Percentiles rank a stretch among this genome's conserved stretches.
These are phyloP conservation scores for Mohoua ochrocephala DNA, from an alignment of 2,113 vertebrate species.

Conservation along the genomic window DNA sequence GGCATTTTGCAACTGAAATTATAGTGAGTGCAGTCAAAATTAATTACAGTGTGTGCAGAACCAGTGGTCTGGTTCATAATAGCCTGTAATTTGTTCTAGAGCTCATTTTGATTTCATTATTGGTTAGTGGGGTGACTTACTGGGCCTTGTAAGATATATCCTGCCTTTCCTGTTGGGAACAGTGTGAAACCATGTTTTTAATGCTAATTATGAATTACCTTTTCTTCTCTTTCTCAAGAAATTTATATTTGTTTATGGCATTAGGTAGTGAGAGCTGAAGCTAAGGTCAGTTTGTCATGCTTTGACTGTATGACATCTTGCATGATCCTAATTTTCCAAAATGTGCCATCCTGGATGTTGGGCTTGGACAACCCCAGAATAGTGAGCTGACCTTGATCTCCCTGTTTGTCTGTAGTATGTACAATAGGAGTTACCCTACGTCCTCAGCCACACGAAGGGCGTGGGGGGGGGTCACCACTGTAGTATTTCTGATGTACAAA, in stretches of 20 bases:
- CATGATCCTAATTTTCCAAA: not conserved
- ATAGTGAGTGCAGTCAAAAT: constrained; percentile 72
- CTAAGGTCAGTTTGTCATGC: not conserved
- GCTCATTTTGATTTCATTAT: not conserved
- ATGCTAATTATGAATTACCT: not conserved
- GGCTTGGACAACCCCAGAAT: not conserved
- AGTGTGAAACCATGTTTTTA: not conserved
- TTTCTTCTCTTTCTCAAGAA: not conserved
- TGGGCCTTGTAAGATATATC: not conserved
- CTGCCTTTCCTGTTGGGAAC: not conserved
- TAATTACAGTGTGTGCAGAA: not conserved
- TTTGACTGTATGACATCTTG: not conserved
- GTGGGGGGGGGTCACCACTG: rapidly evolving
- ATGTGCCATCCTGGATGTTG: not conserved
- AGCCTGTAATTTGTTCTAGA: not conserved
- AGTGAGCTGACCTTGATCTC: not conserved
- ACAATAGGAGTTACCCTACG: not conserved
- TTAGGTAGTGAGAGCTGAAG: not conserved
- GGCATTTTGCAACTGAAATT: constrained; percentile 83
- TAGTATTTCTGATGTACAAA: not conserved
- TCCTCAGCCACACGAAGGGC: not conserved
- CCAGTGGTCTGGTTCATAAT: not conserved
- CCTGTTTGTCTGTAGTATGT: not conserved
- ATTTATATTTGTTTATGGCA: not conserved
- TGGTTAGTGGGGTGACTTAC: not conserved